Evolutionary conservation across 1,140 invertebrate genomes (phyloP).

Genomic region (Trachelipus rathkii): DNA sequence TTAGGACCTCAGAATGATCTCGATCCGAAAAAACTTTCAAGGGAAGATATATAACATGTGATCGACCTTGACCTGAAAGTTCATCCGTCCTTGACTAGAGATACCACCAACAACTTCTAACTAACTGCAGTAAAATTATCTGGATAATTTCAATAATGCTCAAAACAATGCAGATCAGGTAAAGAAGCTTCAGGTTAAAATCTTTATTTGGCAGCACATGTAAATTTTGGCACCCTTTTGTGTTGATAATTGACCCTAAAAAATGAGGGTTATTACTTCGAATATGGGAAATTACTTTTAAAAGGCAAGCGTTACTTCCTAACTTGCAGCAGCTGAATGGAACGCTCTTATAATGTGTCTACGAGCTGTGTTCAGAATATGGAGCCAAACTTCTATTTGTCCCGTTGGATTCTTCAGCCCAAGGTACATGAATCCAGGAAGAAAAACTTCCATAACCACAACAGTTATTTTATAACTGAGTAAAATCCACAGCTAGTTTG

Average conservation of each 20-base stretch:
- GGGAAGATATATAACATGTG: too few relatives aligned
- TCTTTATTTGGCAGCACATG: neutral
- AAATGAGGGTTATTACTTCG: neutral
- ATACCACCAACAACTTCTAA: too few relatives aligned
- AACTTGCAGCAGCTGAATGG: neutral
- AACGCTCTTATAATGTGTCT: neutral
- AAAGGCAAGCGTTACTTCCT: neutral
- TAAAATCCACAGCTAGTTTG: neutral
- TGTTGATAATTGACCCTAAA: neutral
- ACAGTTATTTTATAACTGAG: neutral
- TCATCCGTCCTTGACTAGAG: too few relatives aligned
- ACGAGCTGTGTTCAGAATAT: neutral
- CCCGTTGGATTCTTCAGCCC: neutral
- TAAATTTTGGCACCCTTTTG: neutral
- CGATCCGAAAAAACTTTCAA: too few relatives aligned
- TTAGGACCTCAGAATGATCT: too few relatives aligned
- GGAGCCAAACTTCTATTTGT: neutral
- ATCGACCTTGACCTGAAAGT: too few relatives aligned
- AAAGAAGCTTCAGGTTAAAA: too few relatives aligned
- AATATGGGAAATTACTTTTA: neutral
- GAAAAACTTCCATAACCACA: neutral
- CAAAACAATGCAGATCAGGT: too few relatives aligned
- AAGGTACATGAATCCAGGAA: neutral
- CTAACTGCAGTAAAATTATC: too few relatives aligned
- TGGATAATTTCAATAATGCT: too few relatives aligned